Evolutionary conservation across 2,888 invertebrate genomes (phyloP), one percentile per base, ranked within the genome.

Genomic region (Aporophyla nigra): DNA sequence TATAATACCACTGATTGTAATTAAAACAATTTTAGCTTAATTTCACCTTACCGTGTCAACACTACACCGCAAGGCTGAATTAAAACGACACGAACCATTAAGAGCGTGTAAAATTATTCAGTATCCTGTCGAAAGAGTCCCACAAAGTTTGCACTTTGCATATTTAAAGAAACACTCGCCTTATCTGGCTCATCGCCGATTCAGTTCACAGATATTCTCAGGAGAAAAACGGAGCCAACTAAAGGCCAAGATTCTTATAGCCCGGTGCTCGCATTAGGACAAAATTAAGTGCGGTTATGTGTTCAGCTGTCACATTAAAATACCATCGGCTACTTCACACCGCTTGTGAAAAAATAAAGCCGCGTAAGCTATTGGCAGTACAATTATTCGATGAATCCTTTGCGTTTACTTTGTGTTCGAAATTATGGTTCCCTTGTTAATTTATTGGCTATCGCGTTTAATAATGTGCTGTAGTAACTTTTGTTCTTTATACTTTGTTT

Each of bases 221-320:
- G 81, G 91, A 92, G 94, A 94, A 94, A 96, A 96, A 94, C 93
- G 91, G 91, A 93, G 91, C 89, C 83, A 89, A 91, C 90, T 88
- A 90, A 92, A 93, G 91, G 83, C 87, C 88, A 87, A 91, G 93
- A 95, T 94, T 94, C 94, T 93, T 94, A 91, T 90, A 90, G 91
- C 89, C 91, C 83, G 89, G 88, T 91, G 91, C 91, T 93, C 95
- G 93, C 95, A 95, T 96, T 96, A 96, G 96, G 95, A 93, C 94
- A 94, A 96, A 95, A 96, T 96, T 96, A 96, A 96, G 96, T 96
- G 96, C 94, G 91, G 94, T 96, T 95, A 96, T 96, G 94, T 96
- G 96, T 96, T 92, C 92, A 87, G 87, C 89, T 94, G 95, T 94
- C 96, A 95, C 96, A 95, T 96, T 96, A 96, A 96, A 96, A 96